A percentile compares a stretch with the other conserved stretches of the same genome.
Conservation (phyloP, 2,113 vertebrate genomes). For the Muscicapa adusta region DNA sequence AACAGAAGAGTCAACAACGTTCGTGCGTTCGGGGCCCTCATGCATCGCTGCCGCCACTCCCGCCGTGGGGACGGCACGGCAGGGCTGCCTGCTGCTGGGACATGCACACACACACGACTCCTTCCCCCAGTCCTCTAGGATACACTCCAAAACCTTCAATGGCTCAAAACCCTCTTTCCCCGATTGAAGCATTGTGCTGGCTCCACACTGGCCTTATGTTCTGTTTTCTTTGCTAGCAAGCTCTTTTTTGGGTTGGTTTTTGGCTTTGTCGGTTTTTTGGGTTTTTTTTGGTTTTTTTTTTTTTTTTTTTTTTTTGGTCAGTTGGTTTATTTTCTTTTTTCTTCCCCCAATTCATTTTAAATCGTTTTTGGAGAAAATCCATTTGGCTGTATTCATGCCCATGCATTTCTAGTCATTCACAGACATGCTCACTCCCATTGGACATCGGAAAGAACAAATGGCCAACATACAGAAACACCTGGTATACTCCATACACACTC, state of each 20-base stretch:
- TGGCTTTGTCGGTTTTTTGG: background rate
- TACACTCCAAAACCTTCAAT: conserved; percentile 69
- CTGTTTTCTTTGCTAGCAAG: conserved; percentile 26
- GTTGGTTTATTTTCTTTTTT: background rate
- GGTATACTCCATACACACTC: conserved; percentile 73
- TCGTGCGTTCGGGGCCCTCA: conserved; percentile 70
- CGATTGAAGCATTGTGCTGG: conserved; percentile 5
- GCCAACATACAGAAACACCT: conserved; percentile 74
- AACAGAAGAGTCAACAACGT: conserved; percentile 37
- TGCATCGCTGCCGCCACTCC: conserved; percentile 69
- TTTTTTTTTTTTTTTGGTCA: background rate
- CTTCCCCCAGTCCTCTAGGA: conserved; percentile 69
- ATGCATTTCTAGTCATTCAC: conserved; percentile 77
- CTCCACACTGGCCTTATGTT: conserved; percentile 33
- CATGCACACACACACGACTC: conserved; percentile 73
- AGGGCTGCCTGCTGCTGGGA: conserved; percentile 48
- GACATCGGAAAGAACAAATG: conserved; percentile 72
- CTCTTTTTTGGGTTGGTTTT: background rate
- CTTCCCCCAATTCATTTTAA: conserved; percentile 27
- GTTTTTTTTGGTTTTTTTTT: background rate
- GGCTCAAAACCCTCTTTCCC: conserved; percentile 52
- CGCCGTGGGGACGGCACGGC: conserved; percentile 45
- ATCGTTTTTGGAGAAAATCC: conserved; percentile 77
- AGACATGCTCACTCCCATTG: conserved; percentile 74
- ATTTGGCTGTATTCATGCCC: conserved; percentile 76